phyloP scores from a whole-genome alignment of 2,888 invertebrate genomes.

The Podabrus alpinus region DNA sequence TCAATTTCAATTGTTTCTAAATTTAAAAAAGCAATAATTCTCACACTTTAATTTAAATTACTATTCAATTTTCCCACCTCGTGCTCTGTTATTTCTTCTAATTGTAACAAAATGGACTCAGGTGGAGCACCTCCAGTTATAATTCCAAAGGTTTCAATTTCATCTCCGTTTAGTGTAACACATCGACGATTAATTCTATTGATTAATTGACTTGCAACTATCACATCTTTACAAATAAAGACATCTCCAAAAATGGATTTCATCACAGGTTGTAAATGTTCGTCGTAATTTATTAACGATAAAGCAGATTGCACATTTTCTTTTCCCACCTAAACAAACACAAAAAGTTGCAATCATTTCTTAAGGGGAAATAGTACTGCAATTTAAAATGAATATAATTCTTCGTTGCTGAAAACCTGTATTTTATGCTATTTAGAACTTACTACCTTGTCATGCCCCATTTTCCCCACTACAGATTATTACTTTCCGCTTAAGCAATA shows the following conservation, averaged over 20 bases:
- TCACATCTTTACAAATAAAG: slow-evolving; percentile 82
- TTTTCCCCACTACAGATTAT: too few relatives aligned
- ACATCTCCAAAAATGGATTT: slow-evolving; percentile 84
- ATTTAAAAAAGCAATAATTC: slow-evolving; percentile 5
- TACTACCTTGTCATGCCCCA: too few relatives aligned
- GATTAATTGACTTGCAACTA: slow-evolving; percentile 81
- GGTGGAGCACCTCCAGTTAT: slow-evolving; percentile 82
- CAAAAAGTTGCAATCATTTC: too few relatives aligned
- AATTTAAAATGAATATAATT: too few relatives aligned
- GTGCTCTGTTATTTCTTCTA: slow-evolving; percentile 60
- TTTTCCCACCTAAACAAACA: slow-evolving; percentile 67
- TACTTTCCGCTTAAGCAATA: too few relatives aligned
- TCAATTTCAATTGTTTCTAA: slow-evolving; percentile 40
- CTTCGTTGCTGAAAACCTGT: too few relatives aligned
- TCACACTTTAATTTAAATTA: neutral
- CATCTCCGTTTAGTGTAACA: slow-evolving; percentile 92
- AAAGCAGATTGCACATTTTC: slow-evolving; percentile 84
- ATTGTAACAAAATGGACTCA: slow-evolving; percentile 63
- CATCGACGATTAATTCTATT: slow-evolving; percentile 67
- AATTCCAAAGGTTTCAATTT: slow-evolving; percentile 87
- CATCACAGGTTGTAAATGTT: slow-evolving; percentile 75
- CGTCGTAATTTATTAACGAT: slow-evolving; percentile 73
- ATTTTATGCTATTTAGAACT: too few relatives aligned
- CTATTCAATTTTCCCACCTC: slow-evolving; percentile 44
- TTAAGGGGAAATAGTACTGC: too few relatives aligned